These are phyloP conservation scores for Anarrhichthys ocellatus DNA, from an alignment of 2,113 vertebrate genomes.

Conservation along the genomic window DNA sequence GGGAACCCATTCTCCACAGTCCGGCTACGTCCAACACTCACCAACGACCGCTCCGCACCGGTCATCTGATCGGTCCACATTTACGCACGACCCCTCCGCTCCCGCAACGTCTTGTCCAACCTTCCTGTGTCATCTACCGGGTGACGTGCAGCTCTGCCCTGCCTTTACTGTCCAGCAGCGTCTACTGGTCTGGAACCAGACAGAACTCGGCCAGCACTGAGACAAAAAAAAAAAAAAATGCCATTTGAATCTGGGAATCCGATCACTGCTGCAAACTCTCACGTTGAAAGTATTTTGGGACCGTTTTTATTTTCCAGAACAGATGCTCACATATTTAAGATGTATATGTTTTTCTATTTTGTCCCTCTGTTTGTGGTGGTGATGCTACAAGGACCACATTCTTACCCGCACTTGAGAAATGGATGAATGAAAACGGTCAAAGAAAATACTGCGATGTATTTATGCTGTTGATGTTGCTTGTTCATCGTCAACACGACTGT, in stretches of 20 bases:
- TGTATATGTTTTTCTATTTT: conserved; percentile 57
- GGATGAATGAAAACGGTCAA: conserved; percentile 41
- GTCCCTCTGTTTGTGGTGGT: conserved; percentile 54
- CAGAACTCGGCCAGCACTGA: conserved; percentile 31
- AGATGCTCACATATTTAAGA: conserved; percentile 63
- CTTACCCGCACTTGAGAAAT: conserved; percentile 48
- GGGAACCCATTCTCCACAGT: conserved; percentile 96
- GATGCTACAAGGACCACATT: conserved; percentile 48
- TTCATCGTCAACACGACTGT: conserved; percentile 45
- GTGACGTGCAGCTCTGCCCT: background rate
- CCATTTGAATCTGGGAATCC: conserved; percentile 50
- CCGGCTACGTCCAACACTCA: conserved; percentile 94
- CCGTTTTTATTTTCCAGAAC: conserved; percentile 59
- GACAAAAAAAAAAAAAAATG: conserved; percentile 10
- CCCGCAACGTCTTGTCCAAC: background rate
- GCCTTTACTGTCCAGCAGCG: conserved; percentile 17
- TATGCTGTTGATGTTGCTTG: conserved; percentile 45
- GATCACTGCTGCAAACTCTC: conserved; percentile 43
- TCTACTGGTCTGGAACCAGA: conserved; percentile 13
- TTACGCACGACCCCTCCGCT: background rate
- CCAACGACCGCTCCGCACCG: conserved; percentile 94
- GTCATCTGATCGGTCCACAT: conserved; percentile 80
- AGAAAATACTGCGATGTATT: conserved; percentile 40
- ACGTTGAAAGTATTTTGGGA: conserved; percentile 45
- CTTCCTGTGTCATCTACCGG: conserved; percentile 10